Evolutionary conservation across 2,113 vertebrate species (phyloP), one percentile per base, ranked within the genome.

Genomic region (Perca flavescens): DNA sequence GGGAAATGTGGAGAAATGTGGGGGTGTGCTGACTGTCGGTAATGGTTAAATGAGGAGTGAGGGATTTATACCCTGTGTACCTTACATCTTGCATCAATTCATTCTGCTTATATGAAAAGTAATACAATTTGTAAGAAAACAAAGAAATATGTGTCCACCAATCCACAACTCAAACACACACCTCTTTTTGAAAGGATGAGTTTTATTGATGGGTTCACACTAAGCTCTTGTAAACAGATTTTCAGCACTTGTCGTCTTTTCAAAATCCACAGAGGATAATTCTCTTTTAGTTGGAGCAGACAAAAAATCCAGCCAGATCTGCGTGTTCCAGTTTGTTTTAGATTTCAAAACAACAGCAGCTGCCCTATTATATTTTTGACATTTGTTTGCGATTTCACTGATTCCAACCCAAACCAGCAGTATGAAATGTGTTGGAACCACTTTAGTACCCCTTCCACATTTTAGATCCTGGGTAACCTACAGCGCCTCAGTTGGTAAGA

Each of bases 221-320:
- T 65, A 56, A 86, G 83, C 76, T 64, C 63, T 74, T 25, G 40
- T 49, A 68, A 53, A 43, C 16, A 66, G 7, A 61, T 79, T 86
- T 61, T 43, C 31, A 28, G 56, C 56, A 13, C 56, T 74, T 47
- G 43, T 25, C 16, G 17, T 67, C 49, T 61, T 28, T 52, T 80
- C 9, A 22, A 83, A 40, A 74, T 36, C 63, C 31, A 11, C 60
- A 60, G 65, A 50, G 36, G 74, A 76, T 72, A 16, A 11, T 47
- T 71, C n/a, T 77, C 17, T 65, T 60, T 66, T 7, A 57, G n/a
- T 78, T n/a, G 57, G 72, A 61, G 22, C 49, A 52, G 21, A 58
- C 28, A 28, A 40, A 46, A 28, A 63, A n/a, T 47, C 19, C 53
- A 56, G 54, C 22, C 15, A 40, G 49, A 73, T 64, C 57, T 58